Base-by-base conservation (phyloP, 2,888 invertebrate species). In the Busseola fusca region DNA sequence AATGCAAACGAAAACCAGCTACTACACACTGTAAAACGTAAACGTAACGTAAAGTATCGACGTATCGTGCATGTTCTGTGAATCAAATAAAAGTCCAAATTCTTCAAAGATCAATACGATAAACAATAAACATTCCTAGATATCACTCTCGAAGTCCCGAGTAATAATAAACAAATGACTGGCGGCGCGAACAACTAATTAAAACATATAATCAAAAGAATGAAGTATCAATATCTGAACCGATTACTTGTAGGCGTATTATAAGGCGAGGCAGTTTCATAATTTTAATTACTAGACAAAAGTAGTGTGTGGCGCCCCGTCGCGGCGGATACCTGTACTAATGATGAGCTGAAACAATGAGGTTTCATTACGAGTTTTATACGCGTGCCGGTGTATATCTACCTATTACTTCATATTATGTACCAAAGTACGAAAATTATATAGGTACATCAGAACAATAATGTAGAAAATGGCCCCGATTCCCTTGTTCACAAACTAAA, bases 251-350 rank as follows among this genome's bases (percentile, higher is more conserved):
- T 91, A 86, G 91, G 91, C 90, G 91, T 88, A 85, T 85, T 84
- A 86, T 87, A 84, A 85, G 84, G 81, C 83, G 82, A 82, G 76
- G 86, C 86, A 85, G 83, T 91, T 92, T 91, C 88, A 89, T 91
- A 89, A 91, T 93, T 92, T 92, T 94, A 94, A 95, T 95, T 93
- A 94, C 87, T 82, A 88, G 86, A 93, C 94, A 93, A 93, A 91
- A 88, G 91, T 87, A 80, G 84, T 87, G 83, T 86, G 87, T 88
- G 90, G 91, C 92, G 83, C 91, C 95, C 95, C 90, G 93, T 88
- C 71, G 94, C 72, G 93, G 86, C 63, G 79, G 70, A 82, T 81
- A 82, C 76, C 80, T 68, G 86, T 81, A 87, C 87, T 90, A 87
- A 87, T 89, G 87, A 87, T 82, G 81, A 72, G 62, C 88, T 90